A percentile compares a stretch with the other conserved stretches of the same genome.
These are phyloP conservation scores for Panurus biarmicus DNA, from an alignment of 2,113 vertebrate species.

Conservation along the genomic window DNA sequence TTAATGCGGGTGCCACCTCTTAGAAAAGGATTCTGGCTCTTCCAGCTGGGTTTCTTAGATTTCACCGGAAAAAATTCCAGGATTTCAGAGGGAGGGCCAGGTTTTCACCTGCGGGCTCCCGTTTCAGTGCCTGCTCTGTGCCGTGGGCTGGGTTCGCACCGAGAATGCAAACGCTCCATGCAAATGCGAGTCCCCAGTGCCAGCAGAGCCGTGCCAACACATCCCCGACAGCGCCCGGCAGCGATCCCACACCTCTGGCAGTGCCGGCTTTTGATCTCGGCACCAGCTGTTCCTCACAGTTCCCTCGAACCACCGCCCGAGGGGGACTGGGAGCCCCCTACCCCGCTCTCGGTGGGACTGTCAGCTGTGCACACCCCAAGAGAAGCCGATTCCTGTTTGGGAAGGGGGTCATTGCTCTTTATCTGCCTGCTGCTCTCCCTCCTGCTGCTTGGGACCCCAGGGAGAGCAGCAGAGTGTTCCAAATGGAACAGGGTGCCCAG, in stretches of 20 bases:
- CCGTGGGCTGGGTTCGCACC: background rate
- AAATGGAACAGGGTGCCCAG: background rate
- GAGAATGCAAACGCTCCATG: background rate
- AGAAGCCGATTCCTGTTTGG: background rate
- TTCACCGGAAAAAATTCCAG: background rate
- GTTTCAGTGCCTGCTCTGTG: background rate
- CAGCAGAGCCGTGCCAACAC: background rate
- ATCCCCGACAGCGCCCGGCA: background rate
- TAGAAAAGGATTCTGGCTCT: background rate
- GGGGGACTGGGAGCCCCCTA: background rate
- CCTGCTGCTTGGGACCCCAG: background rate
- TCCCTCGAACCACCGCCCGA: background rate
- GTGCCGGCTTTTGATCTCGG: background rate
- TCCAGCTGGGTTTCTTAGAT: background rate
- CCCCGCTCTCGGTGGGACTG: rapidly evolving
- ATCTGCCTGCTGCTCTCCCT: background rate
- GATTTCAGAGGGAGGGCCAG: background rate
- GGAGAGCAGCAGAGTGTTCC: background rate
- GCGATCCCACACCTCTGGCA: background rate
- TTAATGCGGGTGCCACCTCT: background rate
- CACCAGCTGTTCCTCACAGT: background rate
- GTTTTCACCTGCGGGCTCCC: slow-evolving; percentile 5
- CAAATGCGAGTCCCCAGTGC: background rate
- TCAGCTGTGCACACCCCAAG: background rate
- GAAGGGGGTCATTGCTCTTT: background rate